Conservation (phyloP, 2,113 vertebrate genomes). For the Origma solitaria region DNA sequence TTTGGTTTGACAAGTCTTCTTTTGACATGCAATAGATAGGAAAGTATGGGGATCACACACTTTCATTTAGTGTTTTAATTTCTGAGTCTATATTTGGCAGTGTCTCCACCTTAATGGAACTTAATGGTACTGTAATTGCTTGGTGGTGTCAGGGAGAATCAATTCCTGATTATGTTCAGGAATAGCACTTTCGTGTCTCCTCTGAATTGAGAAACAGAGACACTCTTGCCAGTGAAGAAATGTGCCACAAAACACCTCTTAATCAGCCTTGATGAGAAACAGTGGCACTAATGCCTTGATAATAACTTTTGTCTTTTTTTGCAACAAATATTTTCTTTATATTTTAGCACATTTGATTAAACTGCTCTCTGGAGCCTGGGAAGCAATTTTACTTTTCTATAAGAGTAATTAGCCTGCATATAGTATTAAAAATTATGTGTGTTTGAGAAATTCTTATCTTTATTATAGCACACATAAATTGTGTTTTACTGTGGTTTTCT, state of each 20-base stretch:
- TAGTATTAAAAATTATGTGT: background rate
- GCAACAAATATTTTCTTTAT: background rate
- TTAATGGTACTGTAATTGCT: slow-evolving; percentile 62
- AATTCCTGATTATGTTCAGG: slow-evolving; percentile 47
- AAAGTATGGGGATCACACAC: slow-evolving; percentile 14
- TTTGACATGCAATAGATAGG: background rate
- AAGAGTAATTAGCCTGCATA: background rate
- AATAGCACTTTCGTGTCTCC: slow-evolving; percentile 34
- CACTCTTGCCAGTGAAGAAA: background rate
- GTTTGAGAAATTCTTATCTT: background rate
- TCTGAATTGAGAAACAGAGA: background rate
- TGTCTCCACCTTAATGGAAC: slow-evolving; percentile 58
- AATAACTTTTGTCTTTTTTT: background rate
- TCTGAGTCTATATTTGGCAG: slow-evolving; percentile 48
- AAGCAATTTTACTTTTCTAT: background rate
- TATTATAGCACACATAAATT: background rate
- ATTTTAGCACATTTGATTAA: slow-evolving; percentile 1
- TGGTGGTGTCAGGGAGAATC: slow-evolving; percentile 23
- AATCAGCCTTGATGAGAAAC: background rate
- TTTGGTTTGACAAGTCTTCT: slow-evolving; percentile 19
- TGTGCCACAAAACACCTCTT: background rate
- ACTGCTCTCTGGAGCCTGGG: background rate
- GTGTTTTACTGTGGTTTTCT: background rate
- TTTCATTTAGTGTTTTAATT: slow-evolving; percentile 55
- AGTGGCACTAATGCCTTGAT: background rate